Evolutionary conservation across 2,113 vertebrate species (phyloP), one percentile per base, ranked within the genome.

Genomic region (Xiphias gladius): DNA sequence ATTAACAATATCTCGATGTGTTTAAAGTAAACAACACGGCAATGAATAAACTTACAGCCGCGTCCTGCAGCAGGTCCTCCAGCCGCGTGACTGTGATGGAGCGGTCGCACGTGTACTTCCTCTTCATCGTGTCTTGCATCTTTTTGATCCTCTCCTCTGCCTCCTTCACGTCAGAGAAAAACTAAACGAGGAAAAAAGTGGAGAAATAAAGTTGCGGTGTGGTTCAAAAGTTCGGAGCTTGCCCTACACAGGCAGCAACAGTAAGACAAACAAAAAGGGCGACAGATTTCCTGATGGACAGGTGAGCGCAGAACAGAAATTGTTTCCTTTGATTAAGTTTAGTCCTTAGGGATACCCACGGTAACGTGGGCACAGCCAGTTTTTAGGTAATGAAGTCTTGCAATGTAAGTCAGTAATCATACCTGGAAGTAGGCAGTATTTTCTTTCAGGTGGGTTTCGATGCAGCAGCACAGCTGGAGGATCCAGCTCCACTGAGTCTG

Each of bases 401-500:
- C 22, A 0, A 16, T n/a, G 48, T 13, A 14, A 19, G 77, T 10
- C 16, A 0, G 24, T 7, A 16, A 28, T 19, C 52, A 2, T 82
- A 98, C 97, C 96, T 99, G 97, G 93, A 97, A 98, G 93, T 98
- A 97, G 80, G 96, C 95, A 0, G 96, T 94, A 89, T 99, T 99
- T 92, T 99, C 97, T 88, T 98, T 98, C 48, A 99, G 95, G 88
- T 99, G 98, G 0, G 96, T 95, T 88, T 99, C 98, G 0, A 98
- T 94, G 62, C 98, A 99, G 91, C 97, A 98, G 89, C 97, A 99
- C 57, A 99, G 90, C 95, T 99, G 98, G 0, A 99, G 95, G 90
- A 97, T 95, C 98, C 98, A 99, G 54, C 97, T 98, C 98, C 98
- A 99, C 95, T 99, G 97, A 0, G 98, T 99, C 95, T 98, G 97